Evolutionary conservation across 1,140 invertebrate species (phyloP), one percentile per base, ranked within the genome.

Genomic region (Belonocnema kinseyi): DNA sequence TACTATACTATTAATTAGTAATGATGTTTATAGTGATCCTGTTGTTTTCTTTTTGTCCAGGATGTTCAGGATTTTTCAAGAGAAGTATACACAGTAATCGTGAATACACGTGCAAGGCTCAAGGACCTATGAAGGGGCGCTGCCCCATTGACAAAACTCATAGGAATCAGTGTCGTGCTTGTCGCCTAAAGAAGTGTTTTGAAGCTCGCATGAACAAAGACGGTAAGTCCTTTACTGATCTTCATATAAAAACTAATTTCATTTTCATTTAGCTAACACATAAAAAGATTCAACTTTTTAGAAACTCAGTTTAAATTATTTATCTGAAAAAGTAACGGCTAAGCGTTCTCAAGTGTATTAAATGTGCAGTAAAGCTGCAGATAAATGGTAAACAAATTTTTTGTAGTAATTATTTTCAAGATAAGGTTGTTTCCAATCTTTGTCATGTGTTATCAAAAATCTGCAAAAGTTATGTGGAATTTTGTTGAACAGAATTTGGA

Each of bases 151-250:
- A 99, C 92, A 99, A 99, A 92, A 99, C 97, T 0, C 98, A 99
- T 88, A 93, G 98, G 53, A 99, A 99, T 93, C 98, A 99, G 92
- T 99, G 98, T 91, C 93, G 98, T 74, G 98, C 98, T 82, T 99
- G 98, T 90, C 93, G 98, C 70, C 94, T 99, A 26, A 97, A 96
- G 85, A 99, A 99, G 93, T 99, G 98, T 90, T 97, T 99, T 88
- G 96, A 98, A 90, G 97, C 97, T 54, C 96, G 97, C 80, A 99
- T 99, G 98, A 99, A 99, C 90, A 99, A 98, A 94, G 98, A 99
- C 93, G 98, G 98, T 99, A 93, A 97, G 97, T 94, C 11, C 16
- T 71, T 50, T 6, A 46, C 54, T 74, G 12, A 54, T 54, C n/a
- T 54, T 54, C 3, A 17, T 17, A 54, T 54, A 5, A 54, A 17